Evolutionary conservation across 2,888 invertebrate genomes (phyloP), one percentile per base, ranked within the genome.

Genomic region (Aphodius sticticus): DNA sequence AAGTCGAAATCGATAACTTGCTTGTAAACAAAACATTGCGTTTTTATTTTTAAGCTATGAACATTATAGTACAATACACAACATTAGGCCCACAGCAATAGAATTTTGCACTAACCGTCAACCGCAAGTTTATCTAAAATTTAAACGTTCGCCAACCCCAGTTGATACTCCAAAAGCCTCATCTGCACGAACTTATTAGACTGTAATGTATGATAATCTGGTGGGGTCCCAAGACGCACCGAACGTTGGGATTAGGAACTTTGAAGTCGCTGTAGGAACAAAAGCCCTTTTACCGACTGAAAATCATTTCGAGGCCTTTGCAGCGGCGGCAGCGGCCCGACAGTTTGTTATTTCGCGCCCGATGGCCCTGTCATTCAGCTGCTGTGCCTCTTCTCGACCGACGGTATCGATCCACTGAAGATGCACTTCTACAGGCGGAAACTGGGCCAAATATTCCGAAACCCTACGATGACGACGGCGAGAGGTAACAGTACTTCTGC

Each of bases 201-300:
- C 35, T 76, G 77, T 80, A 80, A 80, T 77, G 77, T 80, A 80
- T 80, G 80, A 78, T 80, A 80, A 80, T 77, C 80, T 77, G 70
- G 37, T 75, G 77, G 71, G 77, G 77, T 77, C 77, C 53, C 77
- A 77, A 76, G 77, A 74, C 38, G 77, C 76, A 75, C 80, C 80
- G 77, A 53, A 53, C 53, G 53, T 53, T 12, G 53, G 53, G 53
- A 53, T 53, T 53, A 53, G 53, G 12, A 53, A 53, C 53, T 53
- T 53, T 53, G 53, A 53, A 53, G 53, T 53, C 53, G 53, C 53
- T 53, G 53, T 2, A 2, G 53, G 53, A 53, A 53, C 53, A 53
- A 53, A 26, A 53, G 53, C 53, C 53, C 53, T 53, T 53, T 12
- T 12, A 53, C 53, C 53, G 9, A 53, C 53, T 53, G 53, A 53